Evolutionary conservation across 1,140 invertebrate species (phyloP).

Genomic region (Drosophila chauvacae): DNA sequence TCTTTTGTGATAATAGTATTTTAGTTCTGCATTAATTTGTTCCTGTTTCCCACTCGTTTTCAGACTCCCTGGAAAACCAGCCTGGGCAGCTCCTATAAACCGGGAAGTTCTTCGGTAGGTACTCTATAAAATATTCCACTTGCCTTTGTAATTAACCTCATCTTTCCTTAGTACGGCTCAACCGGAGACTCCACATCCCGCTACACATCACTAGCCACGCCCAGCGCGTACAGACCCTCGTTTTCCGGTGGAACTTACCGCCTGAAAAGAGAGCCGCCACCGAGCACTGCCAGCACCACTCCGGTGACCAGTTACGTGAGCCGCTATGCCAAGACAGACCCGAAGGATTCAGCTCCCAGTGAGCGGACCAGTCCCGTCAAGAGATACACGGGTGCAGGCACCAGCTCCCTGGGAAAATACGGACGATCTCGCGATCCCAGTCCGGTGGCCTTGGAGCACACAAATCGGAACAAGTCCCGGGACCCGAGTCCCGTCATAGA

Average conservation of each 20-base stretch:
- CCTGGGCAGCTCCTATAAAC: slow-evolving; percentile 69
- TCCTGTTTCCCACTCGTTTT: neutral
- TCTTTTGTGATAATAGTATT: neutral
- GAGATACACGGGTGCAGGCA: slow-evolving; percentile 58
- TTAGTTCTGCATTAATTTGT: neutral
- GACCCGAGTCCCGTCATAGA: slow-evolving; percentile 75
- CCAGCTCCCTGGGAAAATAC: slow-evolving; percentile 73
- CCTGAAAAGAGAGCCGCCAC: slow-evolving; percentile 66
- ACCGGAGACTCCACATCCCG: slow-evolving; percentile 67
- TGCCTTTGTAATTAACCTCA: neutral
- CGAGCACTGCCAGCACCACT: slow-evolving; percentile 28
- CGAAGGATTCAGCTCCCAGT: slow-evolving; percentile 52
- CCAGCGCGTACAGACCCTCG: slow-evolving; percentile 77
- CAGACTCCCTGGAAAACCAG: slow-evolving; percentile 79
- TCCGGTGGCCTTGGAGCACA: slow-evolving; percentile 75
- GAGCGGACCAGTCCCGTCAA: slow-evolving; percentile 68
- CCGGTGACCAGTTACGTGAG: slow-evolving; percentile 63
- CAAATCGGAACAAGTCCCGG: slow-evolving; percentile 69
- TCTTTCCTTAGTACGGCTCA: slow-evolving; percentile 61
- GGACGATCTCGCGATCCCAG: slow-evolving; percentile 77
- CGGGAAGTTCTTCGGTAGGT: slow-evolving; percentile 65
- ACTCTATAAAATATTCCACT: neutral
- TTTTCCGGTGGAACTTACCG: slow-evolving; percentile 83
- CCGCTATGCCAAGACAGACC: slow-evolving; percentile 68
- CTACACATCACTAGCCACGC: slow-evolving; percentile 71